Conservation (phyloP, 1,140 invertebrate species). For the Drosophila micromelanica region DNA sequence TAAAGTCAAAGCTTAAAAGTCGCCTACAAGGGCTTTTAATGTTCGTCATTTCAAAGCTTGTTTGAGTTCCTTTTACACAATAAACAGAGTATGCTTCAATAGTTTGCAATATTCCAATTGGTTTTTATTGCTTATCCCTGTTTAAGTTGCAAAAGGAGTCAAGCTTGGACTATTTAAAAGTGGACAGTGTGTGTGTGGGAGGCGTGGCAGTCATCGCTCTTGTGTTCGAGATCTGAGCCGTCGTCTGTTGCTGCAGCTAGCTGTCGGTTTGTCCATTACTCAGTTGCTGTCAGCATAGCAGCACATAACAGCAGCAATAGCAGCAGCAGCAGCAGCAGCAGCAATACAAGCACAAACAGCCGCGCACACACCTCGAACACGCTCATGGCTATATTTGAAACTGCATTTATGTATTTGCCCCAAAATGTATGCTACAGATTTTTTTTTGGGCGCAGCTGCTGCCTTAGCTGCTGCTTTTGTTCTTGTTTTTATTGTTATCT, state of each 20-base stretch:
- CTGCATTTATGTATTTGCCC: slow-evolving; percentile 46
- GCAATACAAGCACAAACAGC: not conserved
- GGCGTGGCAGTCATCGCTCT: slow-evolving; percentile 1
- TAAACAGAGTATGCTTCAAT: too few species aligned
- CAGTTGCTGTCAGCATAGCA: slow-evolving; percentile 26
- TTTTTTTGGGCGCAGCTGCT: slow-evolving; percentile 53
- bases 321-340: not conserved
- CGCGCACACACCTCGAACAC: not conserved
- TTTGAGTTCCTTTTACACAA: too few species aligned
- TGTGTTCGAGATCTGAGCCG: not conserved
- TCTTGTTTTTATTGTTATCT: slow-evolving; percentile 57
- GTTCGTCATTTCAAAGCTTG: too few species aligned
- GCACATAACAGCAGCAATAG: slow-evolving; percentile 22
- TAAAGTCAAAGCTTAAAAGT: too few species aligned
- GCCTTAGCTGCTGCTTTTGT: slow-evolving; percentile 21
- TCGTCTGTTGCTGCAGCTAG: slow-evolving; percentile 5
- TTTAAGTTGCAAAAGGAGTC: not conserved
- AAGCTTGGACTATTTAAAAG: not conserved
- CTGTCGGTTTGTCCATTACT: slow-evolving; percentile 6
- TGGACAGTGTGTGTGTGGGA: not conserved
- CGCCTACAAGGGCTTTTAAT: too few species aligned
- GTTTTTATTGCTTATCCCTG: not conserved
- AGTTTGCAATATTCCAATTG: not conserved
- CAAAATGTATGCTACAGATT: slow-evolving; percentile 73
- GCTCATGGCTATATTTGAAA: not conserved